Conservation (phyloP, 1,140 invertebrate species). For the Neoseiulus cucumeris region DNA sequence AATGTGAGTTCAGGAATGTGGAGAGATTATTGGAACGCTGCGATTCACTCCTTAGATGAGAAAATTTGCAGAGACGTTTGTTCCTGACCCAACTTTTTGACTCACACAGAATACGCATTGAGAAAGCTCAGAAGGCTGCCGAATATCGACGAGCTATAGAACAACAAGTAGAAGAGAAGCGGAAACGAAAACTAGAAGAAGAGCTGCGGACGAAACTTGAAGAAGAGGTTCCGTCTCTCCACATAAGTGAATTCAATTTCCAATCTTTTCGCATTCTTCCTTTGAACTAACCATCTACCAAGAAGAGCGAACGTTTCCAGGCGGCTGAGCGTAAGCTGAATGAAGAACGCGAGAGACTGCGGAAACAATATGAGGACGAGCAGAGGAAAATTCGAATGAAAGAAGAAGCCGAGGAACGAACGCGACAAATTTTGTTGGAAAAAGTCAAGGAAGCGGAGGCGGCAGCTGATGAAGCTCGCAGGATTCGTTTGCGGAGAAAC, state of each 20-base stretch:
- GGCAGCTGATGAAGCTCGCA: background rate
- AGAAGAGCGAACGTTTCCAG: background rate
- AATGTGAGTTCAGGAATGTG: background rate
- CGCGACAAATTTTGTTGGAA: background rate
- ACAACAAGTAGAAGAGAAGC: background rate
- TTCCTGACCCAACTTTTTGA: background rate
- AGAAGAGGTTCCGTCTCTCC: background rate
- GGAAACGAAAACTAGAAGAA: background rate
- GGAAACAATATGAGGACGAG: slow-evolving; percentile 2
- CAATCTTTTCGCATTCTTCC: background rate
- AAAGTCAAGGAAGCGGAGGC: slow-evolving; percentile 5
- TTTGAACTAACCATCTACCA: background rate
- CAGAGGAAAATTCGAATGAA: background rate
- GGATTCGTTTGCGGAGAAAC: background rate
- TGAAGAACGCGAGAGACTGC: slow-evolving; percentile 1
- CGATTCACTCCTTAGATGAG: too few species aligned
- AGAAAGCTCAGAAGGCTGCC: background rate
- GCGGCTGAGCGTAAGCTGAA: background rate
- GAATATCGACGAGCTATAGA: background rate
- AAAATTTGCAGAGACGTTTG: background rate
- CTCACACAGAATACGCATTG: background rate
- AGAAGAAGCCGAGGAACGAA: background rate
- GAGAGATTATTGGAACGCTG: too few species aligned
- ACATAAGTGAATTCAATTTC: background rate
- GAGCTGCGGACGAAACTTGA: background rate